Evolutionary conservation across 2,113 vertebrate species (phyloP).

Genomic region (Hypomesus transpacificus): DNA sequence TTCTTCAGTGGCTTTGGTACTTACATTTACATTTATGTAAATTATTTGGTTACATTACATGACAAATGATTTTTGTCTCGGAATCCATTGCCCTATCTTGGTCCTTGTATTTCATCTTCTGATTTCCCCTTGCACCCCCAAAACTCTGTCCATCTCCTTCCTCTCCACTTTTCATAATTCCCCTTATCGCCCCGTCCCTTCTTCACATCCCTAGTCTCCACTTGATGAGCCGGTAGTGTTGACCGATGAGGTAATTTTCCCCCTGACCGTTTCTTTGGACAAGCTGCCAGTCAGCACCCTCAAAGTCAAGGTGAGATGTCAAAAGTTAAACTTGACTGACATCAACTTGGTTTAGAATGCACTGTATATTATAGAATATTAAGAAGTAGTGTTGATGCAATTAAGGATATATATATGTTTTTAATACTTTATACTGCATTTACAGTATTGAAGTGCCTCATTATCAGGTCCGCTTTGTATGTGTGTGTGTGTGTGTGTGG

Average conservation of each 20-base stretch:
- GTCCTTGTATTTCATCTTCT: not conserved
- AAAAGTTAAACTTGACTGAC: not conserved
- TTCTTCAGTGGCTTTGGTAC: no score
- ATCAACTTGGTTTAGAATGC: not conserved
- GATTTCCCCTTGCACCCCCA: not conserved
- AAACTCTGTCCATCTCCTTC: not conserved
- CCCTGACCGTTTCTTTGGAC: constrained; percentile 85
- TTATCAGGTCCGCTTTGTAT: not conserved
- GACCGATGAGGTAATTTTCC: constrained; percentile 88
- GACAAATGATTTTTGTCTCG: no score
- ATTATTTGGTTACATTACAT: no score
- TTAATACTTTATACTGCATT: not conserved
- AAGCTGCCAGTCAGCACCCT: constrained; percentile 82
- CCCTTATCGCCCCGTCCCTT: not conserved
- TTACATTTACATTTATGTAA: no score
- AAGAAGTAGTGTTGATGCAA: no score
- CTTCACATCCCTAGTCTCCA: constrained; percentile 66
- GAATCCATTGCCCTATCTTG: not conserved
- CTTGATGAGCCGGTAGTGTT: constrained; percentile 84
- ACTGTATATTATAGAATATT: not conserved
- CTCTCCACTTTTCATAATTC: not conserved
- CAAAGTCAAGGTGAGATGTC: constrained; percentile 81
- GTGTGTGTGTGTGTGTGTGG: constrained; percentile 9
- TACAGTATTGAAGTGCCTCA: not conserved
- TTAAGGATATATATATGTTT: not conserved